phyloP scores from a whole-genome alignment of 2,113 vertebrate species.

The Oncorhynchus masou region DNA sequence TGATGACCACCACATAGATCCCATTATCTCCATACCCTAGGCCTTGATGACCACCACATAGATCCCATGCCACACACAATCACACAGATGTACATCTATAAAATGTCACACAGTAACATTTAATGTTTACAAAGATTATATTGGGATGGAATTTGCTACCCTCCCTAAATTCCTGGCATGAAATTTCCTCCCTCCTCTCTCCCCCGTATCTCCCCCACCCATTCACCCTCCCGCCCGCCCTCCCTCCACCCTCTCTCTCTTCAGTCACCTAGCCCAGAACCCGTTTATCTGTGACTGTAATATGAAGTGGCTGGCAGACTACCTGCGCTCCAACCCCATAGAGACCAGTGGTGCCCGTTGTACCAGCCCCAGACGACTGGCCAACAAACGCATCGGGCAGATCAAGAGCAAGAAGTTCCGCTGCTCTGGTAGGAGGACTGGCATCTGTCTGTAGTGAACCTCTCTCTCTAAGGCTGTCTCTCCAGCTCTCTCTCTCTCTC shows the following conservation, averaged over 20 bases:
- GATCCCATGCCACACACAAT: constrained; percentile 2
- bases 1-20: no score
- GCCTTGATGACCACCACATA: not conserved
- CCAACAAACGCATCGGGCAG: constrained; percentile 97
- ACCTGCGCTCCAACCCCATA: constrained; percentile 92
- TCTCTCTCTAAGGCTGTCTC: not conserved
- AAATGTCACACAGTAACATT: not conserved
- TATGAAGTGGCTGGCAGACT: constrained; percentile 96
- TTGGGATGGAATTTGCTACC: not conserved
- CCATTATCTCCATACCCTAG: not conserved
- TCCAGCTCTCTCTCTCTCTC: no score
- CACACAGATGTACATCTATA: not conserved
- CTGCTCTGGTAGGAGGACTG: constrained; percentile 84
- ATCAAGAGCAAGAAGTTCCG: constrained; percentile 99
- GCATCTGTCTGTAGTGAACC: not conserved
- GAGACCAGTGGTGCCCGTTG: constrained; percentile 97
- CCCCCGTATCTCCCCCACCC: not conserved
- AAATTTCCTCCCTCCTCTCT: not conserved
- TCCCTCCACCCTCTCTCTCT: not conserved
- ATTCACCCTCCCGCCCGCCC: no score
- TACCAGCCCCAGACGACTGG: constrained; percentile 91
- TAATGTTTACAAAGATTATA: not conserved
- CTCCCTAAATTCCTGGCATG: not conserved
- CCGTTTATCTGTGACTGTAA: constrained; percentile 98
- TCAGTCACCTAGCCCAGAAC: constrained; percentile 95